Conservation (phyloP, 2,888 invertebrate genomes). For the Mythimna impura region DNA sequence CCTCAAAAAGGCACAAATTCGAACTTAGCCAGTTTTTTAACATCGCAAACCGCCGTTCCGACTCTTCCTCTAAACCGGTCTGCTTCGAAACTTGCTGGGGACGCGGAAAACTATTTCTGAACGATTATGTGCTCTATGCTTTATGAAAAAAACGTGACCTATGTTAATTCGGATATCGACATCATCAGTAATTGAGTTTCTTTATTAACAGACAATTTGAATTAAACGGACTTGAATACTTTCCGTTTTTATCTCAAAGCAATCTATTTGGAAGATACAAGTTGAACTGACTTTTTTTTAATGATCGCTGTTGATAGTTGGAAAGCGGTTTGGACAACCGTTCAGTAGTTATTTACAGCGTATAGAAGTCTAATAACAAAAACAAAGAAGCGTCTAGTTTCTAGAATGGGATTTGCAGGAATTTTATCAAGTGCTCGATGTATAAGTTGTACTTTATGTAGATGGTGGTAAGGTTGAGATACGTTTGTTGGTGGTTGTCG, state of each 20-base stretch:
- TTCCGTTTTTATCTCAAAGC: constrained; percentile 61
- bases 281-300: constrained; percentile 43
- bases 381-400: constrained; percentile 61
- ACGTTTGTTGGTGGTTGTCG: constrained; percentile 37
- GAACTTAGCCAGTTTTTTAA: constrained; percentile 64
- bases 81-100: constrained; percentile 61
- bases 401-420: constrained; percentile 63
- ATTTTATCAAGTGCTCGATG: constrained; percentile 35
- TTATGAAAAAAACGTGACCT: constrained; percentile 59
- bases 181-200: constrained; percentile 52
- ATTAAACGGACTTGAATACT: constrained; percentile 58
- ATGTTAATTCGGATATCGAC: constrained; percentile 60
- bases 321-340: constrained; percentile 48
- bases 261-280: constrained; percentile 56
- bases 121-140: constrained; percentile 66
- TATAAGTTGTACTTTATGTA: constrained; percentile 53
- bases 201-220: constrained; percentile 59
- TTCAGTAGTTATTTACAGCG: constrained; percentile 49
- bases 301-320: constrained; percentile 48
- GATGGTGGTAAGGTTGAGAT: constrained; percentile 58
- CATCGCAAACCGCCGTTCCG: constrained; percentile 63
- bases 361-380: constrained; percentile 53
- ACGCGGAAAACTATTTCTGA: constrained; percentile 65
- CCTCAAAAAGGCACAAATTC: constrained; percentile 49
- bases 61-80: constrained; percentile 73